A percentile compares a stretch with the other conserved stretches of the same genome.
Evolutionary conservation across 2,113 vertebrate genomes (phyloP).

Genomic region (Pollachius pollachius): DNA sequence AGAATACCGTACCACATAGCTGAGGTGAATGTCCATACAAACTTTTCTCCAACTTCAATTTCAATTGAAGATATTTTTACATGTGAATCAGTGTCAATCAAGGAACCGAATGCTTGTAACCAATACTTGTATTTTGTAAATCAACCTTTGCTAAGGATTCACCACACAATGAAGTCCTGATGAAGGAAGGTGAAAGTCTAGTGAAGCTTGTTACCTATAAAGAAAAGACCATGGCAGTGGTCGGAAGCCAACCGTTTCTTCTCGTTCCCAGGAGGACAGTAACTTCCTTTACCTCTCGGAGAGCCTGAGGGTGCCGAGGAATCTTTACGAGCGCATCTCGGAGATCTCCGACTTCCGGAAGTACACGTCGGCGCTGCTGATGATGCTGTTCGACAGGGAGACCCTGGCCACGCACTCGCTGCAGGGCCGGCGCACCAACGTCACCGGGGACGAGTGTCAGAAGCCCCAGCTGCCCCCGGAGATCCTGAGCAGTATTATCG

Average conservation of each 20-base stretch:
- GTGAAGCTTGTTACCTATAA: no score
- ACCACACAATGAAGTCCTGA: no score
- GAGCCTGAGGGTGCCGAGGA: constrained; percentile 60
- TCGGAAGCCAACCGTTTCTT: neutral
- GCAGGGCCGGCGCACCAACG: constrained; percentile 63
- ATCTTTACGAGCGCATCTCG: constrained; percentile 66
- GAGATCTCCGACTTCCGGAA: constrained; percentile 71
- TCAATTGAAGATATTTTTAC: no score
- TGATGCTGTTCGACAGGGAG: constrained; percentile 72
- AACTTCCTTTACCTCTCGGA: constrained; percentile 59
- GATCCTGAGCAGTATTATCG: constrained; percentile 61
- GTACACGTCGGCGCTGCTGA: constrained; percentile 67
- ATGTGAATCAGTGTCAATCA: no score
- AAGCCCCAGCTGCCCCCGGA: constrained; percentile 70
- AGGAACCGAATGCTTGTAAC: no score
- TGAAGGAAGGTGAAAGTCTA: no score
- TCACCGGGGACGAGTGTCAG: constrained; percentile 60
- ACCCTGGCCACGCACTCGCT: constrained; percentile 71
- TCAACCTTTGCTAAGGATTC: no score
- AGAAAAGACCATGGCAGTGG: no score
- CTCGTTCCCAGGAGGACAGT: constrained; percentile 46
- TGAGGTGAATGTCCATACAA: constrained; percentile 44
- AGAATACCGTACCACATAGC: constrained; percentile 38
- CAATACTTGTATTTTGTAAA: no score
- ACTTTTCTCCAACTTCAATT: no score